Evolutionary conservation across 2,888 invertebrate genomes (phyloP).

Genomic region (Hypselothyrea guttata): DNA sequence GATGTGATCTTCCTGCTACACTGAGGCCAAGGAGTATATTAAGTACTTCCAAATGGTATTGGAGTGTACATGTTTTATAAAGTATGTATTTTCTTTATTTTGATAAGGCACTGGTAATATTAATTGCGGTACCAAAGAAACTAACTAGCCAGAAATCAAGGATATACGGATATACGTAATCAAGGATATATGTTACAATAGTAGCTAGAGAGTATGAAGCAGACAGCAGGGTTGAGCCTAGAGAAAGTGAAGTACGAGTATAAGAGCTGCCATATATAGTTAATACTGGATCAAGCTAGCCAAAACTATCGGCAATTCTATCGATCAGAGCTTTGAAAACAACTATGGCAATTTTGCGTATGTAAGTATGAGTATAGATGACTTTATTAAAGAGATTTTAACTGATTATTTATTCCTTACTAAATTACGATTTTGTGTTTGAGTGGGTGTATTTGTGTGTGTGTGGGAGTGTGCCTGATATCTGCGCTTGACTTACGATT

Average conservation of each 20-base stretch:
- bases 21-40: constrained; percentile 31
- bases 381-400: constrained; percentile 69
- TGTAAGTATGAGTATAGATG: constrained; percentile 37
- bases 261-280: too few relatives aligned
- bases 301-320: background rate
- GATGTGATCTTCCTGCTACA: background rate
- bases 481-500: constrained; percentile 55
- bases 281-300: too few relatives aligned
- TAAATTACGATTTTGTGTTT: constrained; percentile 8
- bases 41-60: constrained; percentile 1
- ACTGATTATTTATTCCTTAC: constrained; percentile 27
- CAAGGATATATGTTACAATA: too few relatives aligned
- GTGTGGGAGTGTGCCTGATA: constrained; percentile 14
- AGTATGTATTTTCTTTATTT: constrained; percentile 20
- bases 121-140: constrained; percentile 55
- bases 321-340: background rate
- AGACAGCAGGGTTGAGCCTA: too few relatives aligned
- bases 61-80: constrained; percentile 4
- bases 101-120: constrained; percentile 72
- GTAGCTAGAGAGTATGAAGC: too few relatives aligned
- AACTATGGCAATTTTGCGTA: background rate
- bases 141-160: constrained; percentile 32
- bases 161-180: too few relatives aligned
- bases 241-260: too few relatives aligned
- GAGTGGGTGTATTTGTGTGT: constrained; percentile 18